Conservation (phyloP, 2,888 invertebrate species). For the Harpalus rubripes region DNA sequence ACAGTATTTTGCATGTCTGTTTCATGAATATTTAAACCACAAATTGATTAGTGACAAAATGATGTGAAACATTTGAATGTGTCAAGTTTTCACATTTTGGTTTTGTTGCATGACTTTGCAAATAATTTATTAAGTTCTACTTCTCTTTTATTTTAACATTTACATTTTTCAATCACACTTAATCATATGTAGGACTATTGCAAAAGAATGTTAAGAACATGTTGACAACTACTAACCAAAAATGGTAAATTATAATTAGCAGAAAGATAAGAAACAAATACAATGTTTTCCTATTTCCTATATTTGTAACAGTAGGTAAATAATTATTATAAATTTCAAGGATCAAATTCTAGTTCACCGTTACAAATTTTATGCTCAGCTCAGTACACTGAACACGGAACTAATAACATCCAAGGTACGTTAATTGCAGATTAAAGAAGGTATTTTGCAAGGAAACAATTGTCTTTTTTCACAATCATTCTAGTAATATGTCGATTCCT, state of each 20-base stretch:
- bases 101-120: too few relatives aligned
- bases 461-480: too few relatives aligned
- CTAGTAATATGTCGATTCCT: too few relatives aligned
- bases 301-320: background rate
- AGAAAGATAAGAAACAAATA: background rate
- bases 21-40: background rate
- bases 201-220: background rate
- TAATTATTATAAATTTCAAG: background rate
- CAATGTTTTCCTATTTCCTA: background rate
- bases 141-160: too few relatives aligned
- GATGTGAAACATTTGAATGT: background rate
- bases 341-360: background rate
- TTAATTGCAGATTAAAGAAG: background rate
- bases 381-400: background rate
- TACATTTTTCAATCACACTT: too few relatives aligned
- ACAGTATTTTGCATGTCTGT: background rate
- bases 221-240: background rate
- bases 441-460: conserved; percentile 25
- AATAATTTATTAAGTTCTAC: too few relatives aligned
- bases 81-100: too few relatives aligned
- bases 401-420: background rate
- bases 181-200: too few relatives aligned
- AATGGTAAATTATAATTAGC: background rate
- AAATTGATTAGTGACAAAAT: background rate
- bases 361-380: background rate